These are phyloP conservation scores for Andrena bucephala DNA, from an alignment of 2,888 invertebrate genomes.

Conservation along the genomic window DNA sequence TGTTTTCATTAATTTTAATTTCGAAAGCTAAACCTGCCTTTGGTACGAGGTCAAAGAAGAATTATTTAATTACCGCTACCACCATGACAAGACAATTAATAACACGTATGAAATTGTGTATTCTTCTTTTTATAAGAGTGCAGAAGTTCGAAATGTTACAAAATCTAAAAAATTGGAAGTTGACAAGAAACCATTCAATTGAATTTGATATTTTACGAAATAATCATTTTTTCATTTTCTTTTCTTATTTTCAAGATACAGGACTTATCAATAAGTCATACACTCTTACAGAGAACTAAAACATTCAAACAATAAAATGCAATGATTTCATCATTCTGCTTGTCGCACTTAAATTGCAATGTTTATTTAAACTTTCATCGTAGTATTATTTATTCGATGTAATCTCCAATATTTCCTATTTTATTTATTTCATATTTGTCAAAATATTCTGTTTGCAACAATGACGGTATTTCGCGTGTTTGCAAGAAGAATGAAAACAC, in stretches of 20 bases:
- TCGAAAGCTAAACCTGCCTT: not conserved
- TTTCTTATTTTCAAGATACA: not conserved
- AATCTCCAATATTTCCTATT: not conserved
- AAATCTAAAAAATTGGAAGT: not conserved
- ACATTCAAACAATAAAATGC: not conserved
- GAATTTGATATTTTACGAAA: not conserved
- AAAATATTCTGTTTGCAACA: not conserved
- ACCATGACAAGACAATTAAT: no score
- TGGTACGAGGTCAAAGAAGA: not conserved
- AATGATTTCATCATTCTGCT: not conserved
- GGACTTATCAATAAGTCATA: not conserved
- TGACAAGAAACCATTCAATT: no score
- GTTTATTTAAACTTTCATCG: no score
- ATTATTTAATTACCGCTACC: not conserved
- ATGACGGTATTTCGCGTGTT: no score
- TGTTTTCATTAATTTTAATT: not conserved
- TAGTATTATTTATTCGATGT: not conserved
- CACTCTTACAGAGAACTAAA: not conserved
- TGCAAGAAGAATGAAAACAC: no score
- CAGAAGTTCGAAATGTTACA: not conserved
- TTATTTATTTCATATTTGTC: not conserved
- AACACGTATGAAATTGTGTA: no score
- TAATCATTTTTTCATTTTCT: not conserved
- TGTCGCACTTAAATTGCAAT: not conserved
- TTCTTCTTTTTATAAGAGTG: no score